Evolutionary conservation across 37 sponge, comb jelly and placozoan genomes (phyloP).

Genomic region (Oscarella lobularis): DNA sequence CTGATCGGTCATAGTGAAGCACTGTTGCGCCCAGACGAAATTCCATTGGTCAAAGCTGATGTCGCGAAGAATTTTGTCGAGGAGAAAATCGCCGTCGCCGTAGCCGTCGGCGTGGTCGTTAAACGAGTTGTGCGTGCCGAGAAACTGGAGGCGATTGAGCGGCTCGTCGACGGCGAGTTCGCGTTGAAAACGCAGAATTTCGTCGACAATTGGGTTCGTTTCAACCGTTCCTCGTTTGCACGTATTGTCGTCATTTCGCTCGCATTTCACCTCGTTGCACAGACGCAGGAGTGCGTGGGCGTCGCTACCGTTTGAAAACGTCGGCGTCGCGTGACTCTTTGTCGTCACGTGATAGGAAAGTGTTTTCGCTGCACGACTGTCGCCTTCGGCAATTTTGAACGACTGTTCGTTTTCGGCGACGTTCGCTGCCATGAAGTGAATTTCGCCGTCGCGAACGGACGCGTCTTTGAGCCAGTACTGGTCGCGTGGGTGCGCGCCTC

Average conservation of each 20-base stretch:
- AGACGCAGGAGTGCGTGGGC: too few relatives aligned
- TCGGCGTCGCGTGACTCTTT: too few relatives aligned
- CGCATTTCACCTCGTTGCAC: slow-evolving; percentile 8
- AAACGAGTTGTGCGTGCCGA: slow-evolving; percentile 51
- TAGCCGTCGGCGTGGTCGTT: slow-evolving; percentile 52
- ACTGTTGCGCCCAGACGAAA: slow-evolving; percentile 62
- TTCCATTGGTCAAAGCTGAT: slow-evolving; percentile 30
- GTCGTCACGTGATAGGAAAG: too few relatives aligned
- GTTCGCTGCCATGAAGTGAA: too few relatives aligned
- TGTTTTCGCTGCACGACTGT: too few relatives aligned
- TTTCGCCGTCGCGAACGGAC: too few relatives aligned
- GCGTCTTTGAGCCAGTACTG: too few relatives aligned
- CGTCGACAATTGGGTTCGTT: slow-evolving; percentile 30
- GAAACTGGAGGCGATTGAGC: slow-evolving; percentile 17
- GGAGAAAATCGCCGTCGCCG: slow-evolving; percentile 28
- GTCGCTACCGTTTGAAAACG: too few relatives aligned
- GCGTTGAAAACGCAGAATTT: slow-evolving; percentile 22
- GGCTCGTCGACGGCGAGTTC: slow-evolving; percentile 5
- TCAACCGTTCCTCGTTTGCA: slow-evolving; percentile 26
- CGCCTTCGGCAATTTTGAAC: too few relatives aligned
- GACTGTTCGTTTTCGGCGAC: too few relatives aligned
- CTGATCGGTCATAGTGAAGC: slow-evolving; percentile 53
- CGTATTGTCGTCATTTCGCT: slow-evolving; percentile 2
- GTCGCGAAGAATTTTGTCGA: slow-evolving; percentile 15
- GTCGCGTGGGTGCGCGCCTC: too few relatives aligned